Percentiles rank a stretch among this genome's conserved stretches.
These are phyloP conservation scores for Poecilia picta DNA, from an alignment of 2,797 vertebrate species.

Conservation along the genomic window DNA sequence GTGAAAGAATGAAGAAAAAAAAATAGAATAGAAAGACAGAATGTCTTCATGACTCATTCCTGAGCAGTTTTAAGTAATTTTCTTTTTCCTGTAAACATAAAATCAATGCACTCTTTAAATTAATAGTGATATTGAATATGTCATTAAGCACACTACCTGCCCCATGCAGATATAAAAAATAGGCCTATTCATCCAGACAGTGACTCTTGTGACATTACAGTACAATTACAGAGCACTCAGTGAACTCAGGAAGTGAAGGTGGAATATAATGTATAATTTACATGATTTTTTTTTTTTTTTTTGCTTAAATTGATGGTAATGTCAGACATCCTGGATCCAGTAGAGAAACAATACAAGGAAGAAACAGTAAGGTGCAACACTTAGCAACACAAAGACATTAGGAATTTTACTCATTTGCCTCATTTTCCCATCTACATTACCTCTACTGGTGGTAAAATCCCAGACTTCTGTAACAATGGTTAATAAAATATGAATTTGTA, in stretches of 20 bases:
- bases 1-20: conserved; percentile 12
- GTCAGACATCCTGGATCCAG: conserved; percentile 36
- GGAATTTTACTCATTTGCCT: background rate
- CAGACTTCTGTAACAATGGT: background rate
- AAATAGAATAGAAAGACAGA: background rate
- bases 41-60: background rate
- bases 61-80: background rate
- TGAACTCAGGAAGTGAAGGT: conserved; percentile 17
- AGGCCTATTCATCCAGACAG: conserved; percentile 21
- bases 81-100: conserved; percentile 20
- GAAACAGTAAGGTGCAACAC: background rate
- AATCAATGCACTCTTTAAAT: background rate
- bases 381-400: background rate
- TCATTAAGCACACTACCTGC: conserved; percentile 2
- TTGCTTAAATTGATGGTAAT: conserved; percentile 20
- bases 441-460: background rate
- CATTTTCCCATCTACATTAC: background rate
- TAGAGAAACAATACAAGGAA: conserved; percentile 2
- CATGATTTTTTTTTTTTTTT: conserved; percentile 11
- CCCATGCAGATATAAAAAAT: background rate
- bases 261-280: conserved; percentile 25
- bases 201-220: conserved; percentile 42
- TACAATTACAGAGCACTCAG: conserved; percentile 20
- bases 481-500: background rate
- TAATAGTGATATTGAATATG: background rate